Evolutionary conservation across 2,888 invertebrate genomes (phyloP).

Genomic region (Netelia inedita): DNA sequence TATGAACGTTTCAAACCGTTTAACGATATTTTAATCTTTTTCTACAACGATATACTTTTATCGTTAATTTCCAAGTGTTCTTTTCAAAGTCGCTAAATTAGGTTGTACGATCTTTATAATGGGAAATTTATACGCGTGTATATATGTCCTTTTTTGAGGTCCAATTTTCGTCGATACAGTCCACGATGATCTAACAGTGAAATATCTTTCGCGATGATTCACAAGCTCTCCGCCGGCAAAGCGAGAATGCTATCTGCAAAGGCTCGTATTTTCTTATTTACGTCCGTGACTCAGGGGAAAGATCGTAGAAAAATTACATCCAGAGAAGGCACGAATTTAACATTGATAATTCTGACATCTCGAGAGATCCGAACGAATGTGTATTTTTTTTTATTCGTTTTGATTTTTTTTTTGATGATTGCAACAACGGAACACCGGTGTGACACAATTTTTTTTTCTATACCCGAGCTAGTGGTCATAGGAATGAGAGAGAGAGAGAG

Average conservation of each 20-base stretch:
- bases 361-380: neutral
- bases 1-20: no score
- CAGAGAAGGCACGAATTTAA: conserved; percentile 23
- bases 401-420: neutral
- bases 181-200: conserved; percentile 22
- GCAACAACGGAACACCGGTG: neutral
- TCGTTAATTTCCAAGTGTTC: no score
- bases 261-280: conserved; percentile 38
- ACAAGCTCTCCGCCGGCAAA: conserved; percentile 48
- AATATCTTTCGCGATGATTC: conserved; percentile 52
- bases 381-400: neutral
- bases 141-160: neutral
- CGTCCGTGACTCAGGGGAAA: conserved; percentile 41
- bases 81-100: no score
- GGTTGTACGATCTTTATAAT: no score
- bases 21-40: no score
- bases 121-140: neutral
- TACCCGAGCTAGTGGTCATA: neutral
- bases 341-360: neutral
- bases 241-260: conserved; percentile 19
- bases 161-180: neutral
- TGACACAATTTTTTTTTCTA: neutral
- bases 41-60: no score
- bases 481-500: conserved; percentile 1
- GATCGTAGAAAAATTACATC: conserved; percentile 12